phyloP scores from a whole-genome alignment of 2,888 invertebrate species.

The Cactoblastis cactorum region DNA sequence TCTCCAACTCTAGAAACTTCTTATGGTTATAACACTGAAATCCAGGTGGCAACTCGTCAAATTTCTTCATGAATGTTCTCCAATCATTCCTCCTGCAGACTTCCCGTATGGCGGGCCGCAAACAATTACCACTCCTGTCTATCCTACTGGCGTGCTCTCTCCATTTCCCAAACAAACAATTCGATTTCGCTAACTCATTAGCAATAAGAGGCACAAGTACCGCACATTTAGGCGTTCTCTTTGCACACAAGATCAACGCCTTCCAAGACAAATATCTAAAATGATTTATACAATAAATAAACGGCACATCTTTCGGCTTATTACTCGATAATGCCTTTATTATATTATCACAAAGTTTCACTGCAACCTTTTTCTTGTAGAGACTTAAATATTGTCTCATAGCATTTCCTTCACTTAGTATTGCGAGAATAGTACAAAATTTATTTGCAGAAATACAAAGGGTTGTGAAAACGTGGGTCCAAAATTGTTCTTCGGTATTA shows the following conservation, averaged over 20 bases:
- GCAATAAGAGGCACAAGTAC: constrained; percentile 49
- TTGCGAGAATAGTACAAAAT: constrained; percentile 64
- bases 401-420: constrained; percentile 49
- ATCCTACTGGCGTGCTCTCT: constrained; percentile 55
- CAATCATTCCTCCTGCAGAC: constrained; percentile 57
- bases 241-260: constrained; percentile 60
- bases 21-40: constrained; percentile 57
- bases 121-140: constrained; percentile 41
- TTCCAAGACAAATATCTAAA: constrained; percentile 64
- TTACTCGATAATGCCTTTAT: constrained; percentile 48
- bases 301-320: constrained; percentile 43
- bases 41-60: constrained; percentile 48
- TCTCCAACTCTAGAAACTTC: constrained; percentile 19
- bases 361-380: constrained; percentile 63
- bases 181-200: constrained; percentile 53
- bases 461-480: constrained; percentile 65
- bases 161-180: constrained; percentile 70
- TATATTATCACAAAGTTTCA: constrained; percentile 60
- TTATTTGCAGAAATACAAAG: constrained; percentile 70
- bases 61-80: constrained; percentile 46
- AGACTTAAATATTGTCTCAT: constrained; percentile 46
- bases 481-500: constrained; percentile 55
- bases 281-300: constrained; percentile 70
- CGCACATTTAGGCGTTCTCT: constrained; percentile 56
- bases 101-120: constrained; percentile 41